Percentiles rank a stretch among this genome's conserved stretches.
Conservation (phyloP, 30 jellyfish, hydroid and myxozoan species). For the Aurelia aurita region DNA sequence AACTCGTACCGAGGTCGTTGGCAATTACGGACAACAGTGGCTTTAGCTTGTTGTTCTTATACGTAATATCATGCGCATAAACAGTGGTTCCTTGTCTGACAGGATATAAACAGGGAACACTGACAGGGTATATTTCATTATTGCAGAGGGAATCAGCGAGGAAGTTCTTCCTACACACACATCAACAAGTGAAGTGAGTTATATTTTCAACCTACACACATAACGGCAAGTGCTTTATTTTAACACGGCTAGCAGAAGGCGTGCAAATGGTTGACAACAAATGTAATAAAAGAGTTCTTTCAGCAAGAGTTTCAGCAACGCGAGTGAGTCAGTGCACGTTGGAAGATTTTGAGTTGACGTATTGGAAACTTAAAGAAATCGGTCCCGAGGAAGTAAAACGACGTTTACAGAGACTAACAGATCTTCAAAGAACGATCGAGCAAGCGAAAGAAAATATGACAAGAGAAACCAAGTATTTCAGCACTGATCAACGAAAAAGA, state of each 20-base stretch:
- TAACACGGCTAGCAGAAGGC: background rate
- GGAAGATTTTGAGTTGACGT: slow-evolving; percentile 43
- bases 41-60: background rate
- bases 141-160: too few species aligned
- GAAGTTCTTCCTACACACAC: too few species aligned
- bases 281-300: background rate
- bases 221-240: too few species aligned
- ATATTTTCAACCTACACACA: too few species aligned
- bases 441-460: slow-evolving; percentile 10
- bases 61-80: too few species aligned
- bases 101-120: too few species aligned
- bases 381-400: slow-evolving; percentile 34
- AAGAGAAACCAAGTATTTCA: slow-evolving; percentile 16
- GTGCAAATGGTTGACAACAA: background rate
- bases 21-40: slow-evolving; percentile 20
- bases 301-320: too few species aligned
- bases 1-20: slow-evolving; percentile 3
- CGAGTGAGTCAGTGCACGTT: slow-evolving; percentile 36
- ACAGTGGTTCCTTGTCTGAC: too few species aligned
- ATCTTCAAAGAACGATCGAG: slow-evolving; percentile 15
- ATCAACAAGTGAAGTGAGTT: too few species aligned
- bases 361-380: slow-evolving; percentile 12
- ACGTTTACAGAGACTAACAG: slow-evolving; percentile 5
- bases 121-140: too few species aligned
- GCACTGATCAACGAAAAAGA: background rate